Evolutionary conservation across 2,113 vertebrate species (phyloP), one percentile per base, ranked within the genome.

Genomic region (Syngnathus typhle): DNA sequence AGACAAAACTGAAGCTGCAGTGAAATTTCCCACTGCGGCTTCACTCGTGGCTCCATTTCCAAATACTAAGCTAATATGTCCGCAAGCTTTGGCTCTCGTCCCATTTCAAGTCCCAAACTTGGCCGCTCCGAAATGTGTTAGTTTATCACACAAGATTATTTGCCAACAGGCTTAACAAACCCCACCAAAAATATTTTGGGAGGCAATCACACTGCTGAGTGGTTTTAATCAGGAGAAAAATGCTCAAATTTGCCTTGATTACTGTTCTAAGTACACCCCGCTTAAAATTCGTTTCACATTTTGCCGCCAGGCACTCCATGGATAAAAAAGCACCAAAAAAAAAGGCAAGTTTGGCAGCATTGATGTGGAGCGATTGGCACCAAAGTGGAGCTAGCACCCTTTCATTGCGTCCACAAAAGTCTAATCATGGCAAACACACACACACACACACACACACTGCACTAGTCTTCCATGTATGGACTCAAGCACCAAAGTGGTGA

Each of bases 281-380:
- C 68, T 76, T 70, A 54, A 81, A 72, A 88, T 82, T 87, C 84
- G 21, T 78, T 73, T 85, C 83, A 88, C 76, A 71, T 47, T 71
- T 60, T 27, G 77, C 85, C 73, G 60, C 83, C 62, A 60, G 73
- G 84, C 71, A 70, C 70, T 32, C 21, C 51, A 1, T 69, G n/a
- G 76, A 81, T 80, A 71, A 83, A 76, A 78, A 77, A 76, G 68
- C 60, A 76, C 72, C 44, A 1, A 43, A 1, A 18, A 79, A 79
- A 83, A 79, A 82, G 65, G 60, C 73, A 32, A 12, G 47, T 73
- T 70, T 85, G 83, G 82, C 80, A 77, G 68, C 39, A 70, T 64
- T 44, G 46, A 62, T 72, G 80, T 18, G 61, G 65, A 66, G 36
- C 2, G 19, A 69, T 49, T 81, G 80, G 80, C 81, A 73, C 49